Conservation (phyloP, 2,888 invertebrate species). For the Limnephilus auricula region DNA sequence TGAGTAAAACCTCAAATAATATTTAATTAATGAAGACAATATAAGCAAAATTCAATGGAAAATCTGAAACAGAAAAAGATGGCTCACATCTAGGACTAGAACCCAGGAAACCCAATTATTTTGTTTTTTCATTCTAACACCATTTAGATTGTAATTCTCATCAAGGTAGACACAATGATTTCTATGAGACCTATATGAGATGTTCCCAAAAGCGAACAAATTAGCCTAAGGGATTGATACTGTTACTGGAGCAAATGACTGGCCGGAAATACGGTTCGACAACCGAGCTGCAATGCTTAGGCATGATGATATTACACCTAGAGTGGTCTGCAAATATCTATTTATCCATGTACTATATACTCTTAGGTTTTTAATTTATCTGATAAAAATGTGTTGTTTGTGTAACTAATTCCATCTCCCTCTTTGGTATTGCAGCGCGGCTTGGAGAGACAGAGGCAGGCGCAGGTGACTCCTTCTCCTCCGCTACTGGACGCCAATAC, state of each 20-base stretch:
- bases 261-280: background rate
- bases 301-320: background rate
- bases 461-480: constrained; percentile 72
- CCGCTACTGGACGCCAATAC: constrained; percentile 70
- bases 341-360: background rate
- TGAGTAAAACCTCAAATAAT: no score
- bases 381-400: background rate
- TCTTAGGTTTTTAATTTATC: background rate
- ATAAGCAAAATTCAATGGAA: no score
- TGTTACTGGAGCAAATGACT: background rate
- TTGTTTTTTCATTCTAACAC: no score
- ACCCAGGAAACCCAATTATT: no score
- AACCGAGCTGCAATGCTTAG: background rate
- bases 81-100: no score
- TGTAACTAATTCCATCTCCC: background rate
- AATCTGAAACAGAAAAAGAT: no score
- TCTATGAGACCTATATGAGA: no score
- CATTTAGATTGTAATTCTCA: no score
- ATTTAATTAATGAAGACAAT: no score
- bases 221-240: no score
- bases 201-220: no score
- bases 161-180: no score
- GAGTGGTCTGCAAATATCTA: background rate
- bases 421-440: constrained; percentile 72
- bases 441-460: constrained; percentile 72